Evolutionary conservation across 2,797 vertebrate species (phyloP), one percentile per base, ranked within the genome.

Genomic region (Huso huso): DNA sequence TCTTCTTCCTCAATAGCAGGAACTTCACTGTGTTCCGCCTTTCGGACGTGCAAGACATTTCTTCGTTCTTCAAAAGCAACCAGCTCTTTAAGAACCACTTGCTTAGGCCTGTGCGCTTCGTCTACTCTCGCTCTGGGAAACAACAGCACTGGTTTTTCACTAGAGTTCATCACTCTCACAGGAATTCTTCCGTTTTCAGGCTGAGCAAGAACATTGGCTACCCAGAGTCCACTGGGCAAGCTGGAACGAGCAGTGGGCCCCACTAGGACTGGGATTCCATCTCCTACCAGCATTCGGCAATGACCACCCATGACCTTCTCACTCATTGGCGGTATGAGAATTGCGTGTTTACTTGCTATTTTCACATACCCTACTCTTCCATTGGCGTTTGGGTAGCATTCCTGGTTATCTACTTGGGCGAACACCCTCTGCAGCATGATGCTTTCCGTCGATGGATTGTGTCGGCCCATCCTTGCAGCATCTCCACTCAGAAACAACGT

Each of bases 201-300:
- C 8, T 66, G 23, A n/a, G 69, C 15, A 3, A 73, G 64, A 2
- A 71, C 61, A 66, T 71, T 73, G 18, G 61, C 69, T 0, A 71
- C 65, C 48, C 70, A 23, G 9, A 73, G 23, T 15, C 66, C 51
- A 4, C 10, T 37, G 7, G 67, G 69, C 8, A 66, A 2, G 9
- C 50, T 23, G 60, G 0, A 58, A 63, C 6, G n/a, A 1, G 69
- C 1, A 1, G 67, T 49, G 3, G 69, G 69, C 57, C 71, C 72
- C 5, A 73, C 64, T n/a, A 73, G 10, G 2, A 68, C 68, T 65
- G 65, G 58, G 12, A 10, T 68, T 23, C 23, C 23, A 23, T 23
- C 23, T 23, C 23, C 3, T 23, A 23, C 23, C 23, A 23, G n/a
- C 3, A 23, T 23, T 23, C 3, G 23, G 23, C 23, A 23, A 23